Percentiles rank a stretch among this genome's conserved stretches.
Conservation (phyloP, 2,888 invertebrate species). For the Cinara cedri region DNA sequence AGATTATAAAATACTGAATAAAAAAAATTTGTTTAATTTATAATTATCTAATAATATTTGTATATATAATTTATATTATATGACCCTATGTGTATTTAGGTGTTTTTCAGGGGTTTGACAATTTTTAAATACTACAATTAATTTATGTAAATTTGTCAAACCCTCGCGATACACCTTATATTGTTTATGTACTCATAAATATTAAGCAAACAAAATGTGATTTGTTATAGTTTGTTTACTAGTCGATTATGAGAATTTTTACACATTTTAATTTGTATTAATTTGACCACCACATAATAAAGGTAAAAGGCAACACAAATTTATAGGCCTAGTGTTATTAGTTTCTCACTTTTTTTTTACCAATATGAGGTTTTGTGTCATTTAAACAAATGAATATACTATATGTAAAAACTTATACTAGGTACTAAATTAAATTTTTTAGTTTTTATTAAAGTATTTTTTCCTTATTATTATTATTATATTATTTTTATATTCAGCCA, state of each 20-base stretch:
- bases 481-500: not conserved
- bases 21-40: not conserved
- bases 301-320: slow-evolving; percentile 13
- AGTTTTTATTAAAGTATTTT: slow-evolving; percentile 12
- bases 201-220: slow-evolving; percentile 25
- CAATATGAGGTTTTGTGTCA: not conserved
- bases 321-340: not conserved
- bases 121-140: not conserved
- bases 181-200: slow-evolving; percentile 17
- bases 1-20: slow-evolving; percentile 1
- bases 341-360: not conserved
- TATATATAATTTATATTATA: not conserved
- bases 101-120: not conserved
- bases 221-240: slow-evolving; percentile 19
- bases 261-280: not conserved
- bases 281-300: not conserved
- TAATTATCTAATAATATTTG: slow-evolving; percentile 35
- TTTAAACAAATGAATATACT: not conserved
- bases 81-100: not conserved
- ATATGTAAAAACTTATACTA: not conserved
- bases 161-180: not conserved
- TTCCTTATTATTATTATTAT: not conserved
- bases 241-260: not conserved
- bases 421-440: too few species aligned
- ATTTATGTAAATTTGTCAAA: slow-evolving; percentile 15